Evolutionary conservation across 92 coral and sea anemone genomes (phyloP), one percentile per base, ranked within the genome.

Genomic region (Parazoanthus swiftii): DNA sequence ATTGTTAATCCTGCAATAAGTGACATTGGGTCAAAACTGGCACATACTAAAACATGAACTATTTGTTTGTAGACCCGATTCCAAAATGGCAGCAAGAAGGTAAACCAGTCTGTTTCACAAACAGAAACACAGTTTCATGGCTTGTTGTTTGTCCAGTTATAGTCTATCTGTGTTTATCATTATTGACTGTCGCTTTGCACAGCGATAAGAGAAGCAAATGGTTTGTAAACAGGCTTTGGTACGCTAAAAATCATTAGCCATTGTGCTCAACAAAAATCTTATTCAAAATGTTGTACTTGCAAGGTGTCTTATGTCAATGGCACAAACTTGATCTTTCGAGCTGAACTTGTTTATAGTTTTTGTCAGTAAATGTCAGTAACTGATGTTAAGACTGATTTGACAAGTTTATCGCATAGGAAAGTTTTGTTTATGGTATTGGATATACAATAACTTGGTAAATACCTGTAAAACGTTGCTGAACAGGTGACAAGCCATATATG

Each of bases 31-130:
- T 36, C 48, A 80, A 18, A 59, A 35, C 68, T 59, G 43, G 74
- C 51, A 56, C 44, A 63, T 81, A 81, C 85, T 81, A 81, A 81
- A 81, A 20, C 35, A 58, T 37, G 56, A 63, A 38, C 48, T 81
- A 33, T 81, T 37, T 81, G 25, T 81, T 81, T 81, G 50, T 63
- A 81, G 85, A 58, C 85, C 85, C 56, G 85, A 81, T 81, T 81
- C 85, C 51, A 81, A 81, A 63, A 37, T 81, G 85, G 85, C 74
- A 65, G 85, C 85, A 81, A 65, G 73, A 81, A 81, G 85, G 85
- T 81, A 81, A 81, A 36, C 48, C 14, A 9, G 20, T 35, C 23
- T 37, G 25, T 74, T 74, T 37, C 78, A 0, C 20, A 44, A 5
- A 18, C 51, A 25, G 29, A 76, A 76, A 76, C 5, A 76, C 80